These are phyloP conservation scores for Sebastes wilsoni DNA, from an alignment of 2,797 vertebrate species.

Conservation along the genomic window DNA sequence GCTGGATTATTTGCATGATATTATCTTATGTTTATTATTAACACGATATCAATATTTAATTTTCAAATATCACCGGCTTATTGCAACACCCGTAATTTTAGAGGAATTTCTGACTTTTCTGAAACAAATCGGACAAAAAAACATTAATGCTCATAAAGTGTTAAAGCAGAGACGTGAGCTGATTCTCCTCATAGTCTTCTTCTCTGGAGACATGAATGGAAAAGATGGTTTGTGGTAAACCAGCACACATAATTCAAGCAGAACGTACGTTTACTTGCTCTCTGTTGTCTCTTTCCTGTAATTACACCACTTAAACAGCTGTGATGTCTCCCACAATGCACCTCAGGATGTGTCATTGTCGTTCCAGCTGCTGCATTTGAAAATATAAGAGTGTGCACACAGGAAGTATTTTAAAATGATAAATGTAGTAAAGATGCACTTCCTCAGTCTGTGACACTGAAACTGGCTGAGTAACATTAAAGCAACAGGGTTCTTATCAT, in stretches of 20 bases:
- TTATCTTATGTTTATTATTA: background rate
- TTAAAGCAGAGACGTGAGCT: background rate
- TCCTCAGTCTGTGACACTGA: background rate
- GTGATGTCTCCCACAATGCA: background rate
- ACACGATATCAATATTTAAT: background rate
- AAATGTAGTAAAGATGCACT: background rate
- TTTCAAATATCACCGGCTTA: background rate
- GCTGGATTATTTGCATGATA: background rate
- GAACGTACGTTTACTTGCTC: background rate
- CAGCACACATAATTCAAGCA: background rate
- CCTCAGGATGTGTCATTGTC: background rate
- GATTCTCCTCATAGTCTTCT: background rate
- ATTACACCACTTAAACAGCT: conserved; percentile 27
- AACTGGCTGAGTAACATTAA: background rate
- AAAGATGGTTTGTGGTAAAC: background rate
- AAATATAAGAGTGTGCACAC: background rate
- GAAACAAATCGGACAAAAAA: background rate
- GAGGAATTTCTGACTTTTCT: background rate
- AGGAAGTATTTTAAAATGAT: background rate
- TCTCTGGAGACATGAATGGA: background rate
- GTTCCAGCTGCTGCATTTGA: conserved; percentile 3
- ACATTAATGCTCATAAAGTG: background rate
- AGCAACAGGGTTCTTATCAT: background rate
- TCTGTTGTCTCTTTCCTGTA: conserved; percentile 9
- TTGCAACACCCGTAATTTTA: background rate